Conservation (phyloP, 2,888 invertebrate genomes). For the Drosophila testacea region DNA sequence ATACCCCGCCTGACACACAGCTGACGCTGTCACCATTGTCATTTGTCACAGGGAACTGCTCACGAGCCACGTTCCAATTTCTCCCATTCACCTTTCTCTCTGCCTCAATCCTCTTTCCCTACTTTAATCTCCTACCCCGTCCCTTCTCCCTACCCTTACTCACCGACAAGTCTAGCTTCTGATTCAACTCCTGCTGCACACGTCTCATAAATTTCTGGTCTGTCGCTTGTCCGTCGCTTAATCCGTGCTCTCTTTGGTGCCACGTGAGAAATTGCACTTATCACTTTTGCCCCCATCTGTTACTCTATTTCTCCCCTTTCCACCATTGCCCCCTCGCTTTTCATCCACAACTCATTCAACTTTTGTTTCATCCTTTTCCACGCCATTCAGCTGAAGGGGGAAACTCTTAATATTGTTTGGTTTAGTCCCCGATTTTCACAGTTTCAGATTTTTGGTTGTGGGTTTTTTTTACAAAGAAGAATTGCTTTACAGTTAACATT, state of each 20-base stretch:
- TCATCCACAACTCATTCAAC: background rate
- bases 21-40: constrained; percentile 69
- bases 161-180: constrained; percentile 1
- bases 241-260: constrained; percentile 64
- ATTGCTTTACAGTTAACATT: constrained; percentile 5
- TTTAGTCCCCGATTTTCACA: constrained; percentile 45
- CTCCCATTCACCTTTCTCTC: background rate
- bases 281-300: constrained; percentile 48
- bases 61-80: constrained; percentile 33
- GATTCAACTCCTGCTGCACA: constrained; percentile 49
- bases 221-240: constrained; percentile 67
- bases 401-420: constrained; percentile 39
- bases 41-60: constrained; percentile 61
- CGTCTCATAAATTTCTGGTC: constrained; percentile 72
- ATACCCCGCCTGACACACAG: constrained; percentile 50
- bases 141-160: constrained; percentile 6
- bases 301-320: too few species aligned
- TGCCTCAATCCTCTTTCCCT: background rate
- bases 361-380: constrained; percentile 12
- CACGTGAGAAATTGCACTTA: constrained; percentile 79
- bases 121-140: background rate
- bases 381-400: background rate
- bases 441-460: constrained; percentile 31
- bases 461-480: background rate
- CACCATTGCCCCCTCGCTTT: background rate